Percentiles rank a stretch among this genome's conserved stretches.
These are phyloP conservation scores for Octodon degus DNA, from an alignment of 2,113 vertebrate species.

Conservation along the genomic window DNA sequence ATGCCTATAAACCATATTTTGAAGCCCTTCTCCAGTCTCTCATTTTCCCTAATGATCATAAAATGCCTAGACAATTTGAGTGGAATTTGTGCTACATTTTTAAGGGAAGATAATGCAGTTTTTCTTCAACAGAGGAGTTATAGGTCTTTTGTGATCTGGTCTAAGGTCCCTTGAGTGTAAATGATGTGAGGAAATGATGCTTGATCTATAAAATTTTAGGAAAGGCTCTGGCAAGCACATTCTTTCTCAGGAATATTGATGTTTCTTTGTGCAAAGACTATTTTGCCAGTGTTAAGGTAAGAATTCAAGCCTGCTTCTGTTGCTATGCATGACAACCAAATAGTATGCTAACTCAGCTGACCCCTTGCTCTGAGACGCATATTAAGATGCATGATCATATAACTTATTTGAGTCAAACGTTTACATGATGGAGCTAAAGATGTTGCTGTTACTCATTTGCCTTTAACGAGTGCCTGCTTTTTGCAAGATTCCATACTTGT, in stretches of 20 bases:
- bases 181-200: conserved; percentile 3
- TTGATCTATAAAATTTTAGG: conserved; percentile 23
- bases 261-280: conserved; percentile 36
- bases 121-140: conserved; percentile 51
- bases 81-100: conserved; percentile 29
- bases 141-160: conserved; percentile 1
- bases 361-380: neutral
- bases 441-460: neutral
- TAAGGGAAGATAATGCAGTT: conserved; percentile 59
- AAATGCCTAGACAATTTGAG: conserved; percentile 16
- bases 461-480: neutral
- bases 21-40: conserved; percentile 15
- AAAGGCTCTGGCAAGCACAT: neutral
- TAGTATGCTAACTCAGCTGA: neutral
- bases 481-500: neutral
- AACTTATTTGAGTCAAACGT: neutral
- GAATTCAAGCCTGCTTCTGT: conserved; percentile 54
- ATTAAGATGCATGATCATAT: neutral
- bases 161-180: conserved; percentile 11
- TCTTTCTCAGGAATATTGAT: neutral
- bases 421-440: neutral
- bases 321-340: neutral
- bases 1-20: conserved; percentile 32
- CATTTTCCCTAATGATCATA: conserved; percentile 43
- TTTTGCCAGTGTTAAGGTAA: conserved; percentile 46